These are phyloP conservation scores for Oreochromis mossambicus DNA, from an alignment of 2,797 vertebrate genomes.

Conservation along the genomic window DNA sequence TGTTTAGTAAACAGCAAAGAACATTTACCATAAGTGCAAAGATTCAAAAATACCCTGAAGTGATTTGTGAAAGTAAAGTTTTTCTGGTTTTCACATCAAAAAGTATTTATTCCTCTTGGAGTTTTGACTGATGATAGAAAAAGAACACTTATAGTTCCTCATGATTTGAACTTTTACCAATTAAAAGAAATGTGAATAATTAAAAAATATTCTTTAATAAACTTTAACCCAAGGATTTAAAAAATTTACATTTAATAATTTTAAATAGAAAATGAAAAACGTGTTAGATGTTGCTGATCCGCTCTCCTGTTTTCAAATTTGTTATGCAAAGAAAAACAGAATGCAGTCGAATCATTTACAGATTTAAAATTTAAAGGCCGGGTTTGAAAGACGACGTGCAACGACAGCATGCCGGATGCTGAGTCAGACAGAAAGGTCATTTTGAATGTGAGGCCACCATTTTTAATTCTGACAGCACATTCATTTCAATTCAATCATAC, in stretches of 20 bases:
- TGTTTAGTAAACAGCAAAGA: neutral
- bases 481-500: neutral
- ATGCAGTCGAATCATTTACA: neutral
- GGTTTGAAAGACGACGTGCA: accelerated
- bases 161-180: neutral
- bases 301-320: accelerated
- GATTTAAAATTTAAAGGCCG: accelerated
- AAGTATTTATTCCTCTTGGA: neutral
- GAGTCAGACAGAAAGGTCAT: neutral
- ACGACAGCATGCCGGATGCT: accelerated
- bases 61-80: neutral
- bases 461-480: neutral
- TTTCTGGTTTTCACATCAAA: neutral
- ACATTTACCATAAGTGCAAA: neutral
- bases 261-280: neutral
- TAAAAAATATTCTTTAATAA: neutral
- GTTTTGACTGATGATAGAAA: neutral
- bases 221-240: neutral
- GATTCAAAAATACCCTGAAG: neutral
- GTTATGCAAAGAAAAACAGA: neutral
- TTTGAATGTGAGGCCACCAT: neutral
- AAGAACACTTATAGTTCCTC: accelerated
- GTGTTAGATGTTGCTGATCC: accelerated
- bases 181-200: accelerated
- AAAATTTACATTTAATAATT: neutral